phyloP scores from a whole-genome alignment of 2,113 vertebrate species.

The Apodemus sylvaticus region DNA sequence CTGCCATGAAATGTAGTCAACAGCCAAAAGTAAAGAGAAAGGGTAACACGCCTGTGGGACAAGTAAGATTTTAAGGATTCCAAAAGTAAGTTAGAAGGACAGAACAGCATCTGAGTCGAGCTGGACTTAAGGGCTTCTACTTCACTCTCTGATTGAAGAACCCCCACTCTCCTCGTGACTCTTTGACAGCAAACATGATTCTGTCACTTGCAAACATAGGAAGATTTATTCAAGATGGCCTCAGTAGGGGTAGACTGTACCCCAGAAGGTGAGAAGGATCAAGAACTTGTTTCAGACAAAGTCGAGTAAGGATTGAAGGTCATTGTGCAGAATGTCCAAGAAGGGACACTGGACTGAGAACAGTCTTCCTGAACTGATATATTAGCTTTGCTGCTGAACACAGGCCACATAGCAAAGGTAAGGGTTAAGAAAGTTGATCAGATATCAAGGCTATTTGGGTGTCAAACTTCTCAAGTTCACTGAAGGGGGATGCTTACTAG shows the following conservation, averaged over 20 bases:
- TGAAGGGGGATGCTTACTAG: not conserved
- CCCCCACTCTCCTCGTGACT: not conserved
- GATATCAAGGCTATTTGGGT: not conserved
- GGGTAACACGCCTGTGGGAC: slow-evolving; percentile 10
- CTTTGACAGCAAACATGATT: slow-evolving; percentile 22
- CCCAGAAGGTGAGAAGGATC: not conserved
- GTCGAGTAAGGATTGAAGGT: not conserved
- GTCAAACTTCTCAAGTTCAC: not conserved
- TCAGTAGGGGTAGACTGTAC: not conserved
- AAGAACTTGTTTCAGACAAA: not conserved
- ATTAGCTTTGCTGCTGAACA: not conserved
- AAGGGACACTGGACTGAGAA: not conserved
- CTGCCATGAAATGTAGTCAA: slow-evolving; percentile 82
- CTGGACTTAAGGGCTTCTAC: not conserved
- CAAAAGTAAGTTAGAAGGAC: not conserved
- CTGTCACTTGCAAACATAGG: slow-evolving; percentile 3
- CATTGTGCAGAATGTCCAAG: not conserved
- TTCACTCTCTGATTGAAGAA: not conserved
- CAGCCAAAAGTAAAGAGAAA: slow-evolving; percentile 73
- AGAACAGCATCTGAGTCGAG: slow-evolving; percentile 11
- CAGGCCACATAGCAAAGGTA: not conserved
- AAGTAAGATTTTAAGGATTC: slow-evolving; percentile 24
- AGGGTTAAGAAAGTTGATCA: not conserved
- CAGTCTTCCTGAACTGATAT: not conserved
- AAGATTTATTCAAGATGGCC: not conserved